phyloP scores from a whole-genome alignment of 2,113 vertebrate species.

The Cynoglossus semilaevis region DNA sequence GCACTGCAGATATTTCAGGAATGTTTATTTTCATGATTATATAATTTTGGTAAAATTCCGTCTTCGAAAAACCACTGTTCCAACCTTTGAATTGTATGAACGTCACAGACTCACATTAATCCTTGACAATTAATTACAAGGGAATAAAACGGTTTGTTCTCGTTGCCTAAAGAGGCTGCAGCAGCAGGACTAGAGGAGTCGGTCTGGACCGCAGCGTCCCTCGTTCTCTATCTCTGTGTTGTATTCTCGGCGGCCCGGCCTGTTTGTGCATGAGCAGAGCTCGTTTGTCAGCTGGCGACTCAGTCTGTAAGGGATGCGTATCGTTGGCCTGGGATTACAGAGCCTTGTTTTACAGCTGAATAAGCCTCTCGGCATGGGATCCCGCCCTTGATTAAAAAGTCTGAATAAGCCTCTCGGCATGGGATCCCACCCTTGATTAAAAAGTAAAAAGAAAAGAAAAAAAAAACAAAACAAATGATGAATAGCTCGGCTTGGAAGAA shows the following conservation, averaged over 20 bases:
- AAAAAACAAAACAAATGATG: conserved; percentile 57
- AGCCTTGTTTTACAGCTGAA: conserved; percentile 59
- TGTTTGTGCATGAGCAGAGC: not conserved
- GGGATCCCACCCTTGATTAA: conserved; percentile 59
- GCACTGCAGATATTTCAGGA: too few species aligned
- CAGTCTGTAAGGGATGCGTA: conserved; percentile 35
- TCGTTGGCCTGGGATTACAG: conserved; percentile 43
- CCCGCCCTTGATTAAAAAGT: conserved; percentile 60
- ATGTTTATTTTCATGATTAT: too few species aligned
- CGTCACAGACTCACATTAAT: too few species aligned
- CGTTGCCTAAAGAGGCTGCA: too few species aligned
- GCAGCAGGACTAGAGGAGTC: too few species aligned
- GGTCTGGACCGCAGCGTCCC: not conserved
- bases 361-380: conserved; percentile 46
- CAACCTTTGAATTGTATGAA: too few species aligned
- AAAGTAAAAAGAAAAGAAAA: conserved; percentile 41
- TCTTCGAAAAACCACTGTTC: too few species aligned
- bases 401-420: conserved; percentile 43
- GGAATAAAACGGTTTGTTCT: too few species aligned
- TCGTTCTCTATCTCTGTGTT: conserved; percentile 18
- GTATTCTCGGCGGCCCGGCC: not conserved
- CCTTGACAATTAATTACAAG: too few species aligned
- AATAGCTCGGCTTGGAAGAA: conserved; percentile 40
- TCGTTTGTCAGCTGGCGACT: conserved; percentile 50
- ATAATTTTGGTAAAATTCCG: too few species aligned